Percentiles rank a stretch among this genome's conserved stretches.
These are phyloP conservation scores for Echeneis naucrates DNA, from an alignment of 2,797 vertebrate genomes.

Conservation along the genomic window DNA sequence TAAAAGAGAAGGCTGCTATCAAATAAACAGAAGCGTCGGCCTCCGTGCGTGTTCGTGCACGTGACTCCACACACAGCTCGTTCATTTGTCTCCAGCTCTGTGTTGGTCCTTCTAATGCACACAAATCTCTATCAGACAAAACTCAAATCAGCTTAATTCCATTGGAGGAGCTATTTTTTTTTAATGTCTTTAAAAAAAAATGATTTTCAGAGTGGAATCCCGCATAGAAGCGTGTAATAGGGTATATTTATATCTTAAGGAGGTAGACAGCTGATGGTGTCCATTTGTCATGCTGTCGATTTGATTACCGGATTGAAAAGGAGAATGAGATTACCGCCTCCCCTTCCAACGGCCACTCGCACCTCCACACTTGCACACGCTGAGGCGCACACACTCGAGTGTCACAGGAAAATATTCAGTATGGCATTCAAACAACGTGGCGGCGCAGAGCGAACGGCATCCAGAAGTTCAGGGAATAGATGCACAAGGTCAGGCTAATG, in stretches of 20 bases:
- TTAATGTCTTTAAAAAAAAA: too few species aligned
- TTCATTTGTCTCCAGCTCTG: conserved; percentile 1
- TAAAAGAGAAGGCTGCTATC: conserved; percentile 55
- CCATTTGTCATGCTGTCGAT: conserved; percentile 90
- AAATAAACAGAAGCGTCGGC: conserved; percentile 59
- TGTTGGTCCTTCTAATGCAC: conserved; percentile 15
- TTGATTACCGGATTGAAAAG: conserved; percentile 87
- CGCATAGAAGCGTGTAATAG: conserved; percentile 76
- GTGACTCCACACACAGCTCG: conserved; percentile 15
- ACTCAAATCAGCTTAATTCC: conserved; percentile 59
- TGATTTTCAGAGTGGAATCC: conserved; percentile 63
- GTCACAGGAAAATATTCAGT: conserved; percentile 69
- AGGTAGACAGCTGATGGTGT: conserved; percentile 86
- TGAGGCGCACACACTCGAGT: conserved; percentile 50
- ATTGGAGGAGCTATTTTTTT: conserved; percentile 66
- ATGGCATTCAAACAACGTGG: conserved; percentile 74
- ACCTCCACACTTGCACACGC: conserved; percentile 52
- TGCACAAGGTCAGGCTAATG: conserved; percentile 71
- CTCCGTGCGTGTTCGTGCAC: conserved; percentile 24
- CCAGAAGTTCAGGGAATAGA: conserved; percentile 66
- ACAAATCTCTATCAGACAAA: conserved; percentile 48
- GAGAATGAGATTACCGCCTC: conserved; percentile 82
- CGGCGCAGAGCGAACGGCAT: conserved; percentile 70
- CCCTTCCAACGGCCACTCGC: conserved; percentile 73
- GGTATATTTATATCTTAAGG: conserved; percentile 84